Conservation (phyloP, 2,888 invertebrate genomes). For the Achlya flavicornis region DNA sequence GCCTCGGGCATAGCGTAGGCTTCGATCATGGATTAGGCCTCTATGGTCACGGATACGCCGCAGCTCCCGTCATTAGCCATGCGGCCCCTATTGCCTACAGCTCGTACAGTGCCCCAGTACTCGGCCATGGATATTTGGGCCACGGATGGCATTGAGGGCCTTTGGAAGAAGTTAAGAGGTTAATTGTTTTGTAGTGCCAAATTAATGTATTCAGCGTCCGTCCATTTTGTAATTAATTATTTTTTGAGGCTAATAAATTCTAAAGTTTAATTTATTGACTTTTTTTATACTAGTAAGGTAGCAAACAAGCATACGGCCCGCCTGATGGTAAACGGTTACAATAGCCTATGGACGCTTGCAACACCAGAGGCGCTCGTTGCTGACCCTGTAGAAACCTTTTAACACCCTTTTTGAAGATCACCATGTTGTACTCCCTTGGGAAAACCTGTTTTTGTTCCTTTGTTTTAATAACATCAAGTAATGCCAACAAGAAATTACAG, state of each 20-base stretch:
- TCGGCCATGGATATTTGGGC: slow-evolving; percentile 50
- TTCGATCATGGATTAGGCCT: slow-evolving; percentile 35
- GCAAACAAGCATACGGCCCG: background rate
- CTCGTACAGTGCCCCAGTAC: slow-evolving; percentile 41
- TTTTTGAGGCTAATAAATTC: slow-evolving; percentile 6
- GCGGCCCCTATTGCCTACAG: slow-evolving; percentile 33
- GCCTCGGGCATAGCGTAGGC: slow-evolving; percentile 30
- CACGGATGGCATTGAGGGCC: slow-evolving; percentile 63
- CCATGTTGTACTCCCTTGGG: too few relatives aligned
- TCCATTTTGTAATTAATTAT: slow-evolving; percentile 25
- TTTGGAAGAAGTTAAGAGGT: slow-evolving; percentile 13
- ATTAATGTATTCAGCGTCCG: slow-evolving; percentile 46
- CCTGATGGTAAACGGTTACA: too few relatives aligned
- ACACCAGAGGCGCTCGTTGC: too few relatives aligned
- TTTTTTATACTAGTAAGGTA: too few relatives aligned
- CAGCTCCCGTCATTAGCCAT: slow-evolving; percentile 42
- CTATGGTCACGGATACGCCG: slow-evolving; percentile 35
- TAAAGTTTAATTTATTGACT: background rate
- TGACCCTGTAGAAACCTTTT: too few relatives aligned
- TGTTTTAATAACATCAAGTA: too few relatives aligned
- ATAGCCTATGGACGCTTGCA: too few relatives aligned
- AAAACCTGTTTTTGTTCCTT: too few relatives aligned
- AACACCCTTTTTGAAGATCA: too few relatives aligned
- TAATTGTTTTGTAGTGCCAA: slow-evolving; percentile 56
- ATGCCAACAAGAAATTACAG: too few relatives aligned